Conservation (phyloP, 2,888 invertebrate species). For the Chymomyza amoena region DNA sequence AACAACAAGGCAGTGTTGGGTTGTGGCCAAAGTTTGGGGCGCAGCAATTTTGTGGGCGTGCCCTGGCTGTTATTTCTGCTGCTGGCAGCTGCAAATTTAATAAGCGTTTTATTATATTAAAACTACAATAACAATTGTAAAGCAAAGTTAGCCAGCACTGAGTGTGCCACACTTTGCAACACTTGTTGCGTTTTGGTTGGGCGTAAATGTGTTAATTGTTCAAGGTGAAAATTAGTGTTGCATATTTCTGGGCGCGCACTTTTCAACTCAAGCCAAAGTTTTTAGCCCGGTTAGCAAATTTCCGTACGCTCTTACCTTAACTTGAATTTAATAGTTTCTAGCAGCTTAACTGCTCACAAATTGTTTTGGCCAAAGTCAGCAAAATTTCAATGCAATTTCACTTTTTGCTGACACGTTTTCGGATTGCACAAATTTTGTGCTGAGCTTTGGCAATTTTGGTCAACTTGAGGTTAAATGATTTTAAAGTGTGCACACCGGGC, state of each 20-base stretch:
- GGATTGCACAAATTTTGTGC: background rate
- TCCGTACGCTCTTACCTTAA: background rate
- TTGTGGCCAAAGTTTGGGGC: constrained; percentile 44
- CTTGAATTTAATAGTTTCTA: constrained; percentile 24
- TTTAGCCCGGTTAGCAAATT: constrained; percentile 29
- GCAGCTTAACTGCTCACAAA: constrained; percentile 8
- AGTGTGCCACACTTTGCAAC: constrained; percentile 11
- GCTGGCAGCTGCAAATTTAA: constrained; percentile 55
- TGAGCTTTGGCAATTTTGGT: constrained; percentile 5
- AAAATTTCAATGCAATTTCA: background rate
- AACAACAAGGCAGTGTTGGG: constrained; percentile 42
- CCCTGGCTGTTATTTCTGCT: constrained; percentile 45
- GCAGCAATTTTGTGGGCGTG: constrained; percentile 59
- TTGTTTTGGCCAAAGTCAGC: background rate
- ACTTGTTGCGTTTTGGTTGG: constrained; percentile 40
- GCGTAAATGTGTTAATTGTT: constrained; percentile 53
- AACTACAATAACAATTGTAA: constrained; percentile 25
- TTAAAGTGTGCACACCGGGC: background rate
- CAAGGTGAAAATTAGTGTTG: constrained; percentile 43
- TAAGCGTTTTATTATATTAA: constrained; percentile 69
- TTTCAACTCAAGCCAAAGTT: constrained; percentile 27
- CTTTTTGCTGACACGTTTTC: constrained; percentile 7
- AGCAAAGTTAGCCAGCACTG: constrained; percentile 41
- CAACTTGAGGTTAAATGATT: background rate
- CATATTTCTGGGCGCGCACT: constrained; percentile 37